Conservation (phyloP, 2,113 vertebrate species). For the Heterochromis multidens region DNA sequence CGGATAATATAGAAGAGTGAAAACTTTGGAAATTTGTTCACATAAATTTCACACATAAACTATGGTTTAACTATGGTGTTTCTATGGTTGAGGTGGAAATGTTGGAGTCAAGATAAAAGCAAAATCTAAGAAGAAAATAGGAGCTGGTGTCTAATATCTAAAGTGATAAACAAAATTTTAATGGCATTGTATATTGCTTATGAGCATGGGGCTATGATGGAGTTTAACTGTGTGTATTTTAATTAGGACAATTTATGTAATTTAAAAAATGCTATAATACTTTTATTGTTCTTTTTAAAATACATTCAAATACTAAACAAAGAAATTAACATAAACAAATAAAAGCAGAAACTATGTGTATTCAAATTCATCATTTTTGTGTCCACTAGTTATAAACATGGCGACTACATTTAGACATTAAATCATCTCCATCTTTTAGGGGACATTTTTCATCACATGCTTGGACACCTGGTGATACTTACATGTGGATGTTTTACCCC, state of each 20-base stretch:
- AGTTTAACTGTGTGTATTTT: not conserved
- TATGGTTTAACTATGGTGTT: no score
- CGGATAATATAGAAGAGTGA: not conserved
- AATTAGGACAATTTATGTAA: not conserved
- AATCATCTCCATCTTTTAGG: not conserved
- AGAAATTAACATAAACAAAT: not conserved
- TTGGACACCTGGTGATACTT: not conserved
- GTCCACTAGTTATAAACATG: not conserved
- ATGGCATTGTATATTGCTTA: not conserved
- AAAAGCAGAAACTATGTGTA: not conserved
- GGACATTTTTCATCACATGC: not conserved
- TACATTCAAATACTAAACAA: not conserved
- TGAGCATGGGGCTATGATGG: not conserved
- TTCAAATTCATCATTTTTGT: not conserved
- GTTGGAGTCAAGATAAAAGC: not conserved
- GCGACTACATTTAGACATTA: not conserved
- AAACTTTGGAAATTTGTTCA: not conserved
- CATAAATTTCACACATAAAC: not conserved
- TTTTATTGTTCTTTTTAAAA: not conserved
- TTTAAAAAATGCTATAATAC: not conserved
- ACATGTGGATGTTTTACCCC: slow-evolving; percentile 1
- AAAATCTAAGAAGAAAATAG: not conserved
- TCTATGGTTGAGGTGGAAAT: not conserved
- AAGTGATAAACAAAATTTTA: not conserved
- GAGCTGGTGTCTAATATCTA: not conserved